phyloP scores from a whole-genome alignment of 1,140 invertebrate species.

The Thereuonema tuberculata region DNA sequence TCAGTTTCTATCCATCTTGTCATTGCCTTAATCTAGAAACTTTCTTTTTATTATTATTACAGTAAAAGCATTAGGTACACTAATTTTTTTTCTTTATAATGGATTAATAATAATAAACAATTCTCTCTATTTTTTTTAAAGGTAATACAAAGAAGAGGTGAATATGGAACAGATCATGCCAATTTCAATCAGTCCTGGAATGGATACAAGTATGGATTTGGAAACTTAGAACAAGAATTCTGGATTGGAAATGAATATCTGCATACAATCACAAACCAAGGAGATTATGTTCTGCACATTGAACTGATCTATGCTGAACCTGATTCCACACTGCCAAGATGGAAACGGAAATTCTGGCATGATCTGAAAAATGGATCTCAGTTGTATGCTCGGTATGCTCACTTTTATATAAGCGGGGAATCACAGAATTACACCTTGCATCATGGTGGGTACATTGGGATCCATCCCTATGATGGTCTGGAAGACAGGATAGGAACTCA shows the following conservation, averaged over 20 bases:
- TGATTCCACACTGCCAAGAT: neutral
- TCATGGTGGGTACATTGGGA: neutral
- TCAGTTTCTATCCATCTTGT: no score
- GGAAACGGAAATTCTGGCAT: neutral
- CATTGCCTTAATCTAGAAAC: no score
- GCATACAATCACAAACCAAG: conserved; percentile 39
- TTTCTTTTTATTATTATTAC: no score
- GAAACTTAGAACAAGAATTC: conserved; percentile 46
- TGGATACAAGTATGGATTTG: conserved; percentile 50
- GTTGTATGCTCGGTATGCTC: neutral
- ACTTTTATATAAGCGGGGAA: neutral
- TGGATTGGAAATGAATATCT: conserved; percentile 47
- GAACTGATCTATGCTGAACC: neutral
- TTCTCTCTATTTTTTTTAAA: neutral
- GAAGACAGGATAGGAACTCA: neutral
- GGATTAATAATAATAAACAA: no score
- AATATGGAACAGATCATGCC: neutral
- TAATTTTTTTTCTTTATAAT: no score
- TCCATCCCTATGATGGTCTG: conserved; percentile 1
- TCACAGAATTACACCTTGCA: neutral
- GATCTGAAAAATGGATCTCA: neutral
- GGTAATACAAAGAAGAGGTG: neutral
- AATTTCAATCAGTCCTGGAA: conserved; percentile 30
- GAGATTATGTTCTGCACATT: neutral
- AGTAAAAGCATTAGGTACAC: no score